A percentile compares a stretch with the other conserved stretches of the same genome.
Conservation (phyloP, 2,797 vertebrate genomes). For the Anabas testudineus region DNA sequence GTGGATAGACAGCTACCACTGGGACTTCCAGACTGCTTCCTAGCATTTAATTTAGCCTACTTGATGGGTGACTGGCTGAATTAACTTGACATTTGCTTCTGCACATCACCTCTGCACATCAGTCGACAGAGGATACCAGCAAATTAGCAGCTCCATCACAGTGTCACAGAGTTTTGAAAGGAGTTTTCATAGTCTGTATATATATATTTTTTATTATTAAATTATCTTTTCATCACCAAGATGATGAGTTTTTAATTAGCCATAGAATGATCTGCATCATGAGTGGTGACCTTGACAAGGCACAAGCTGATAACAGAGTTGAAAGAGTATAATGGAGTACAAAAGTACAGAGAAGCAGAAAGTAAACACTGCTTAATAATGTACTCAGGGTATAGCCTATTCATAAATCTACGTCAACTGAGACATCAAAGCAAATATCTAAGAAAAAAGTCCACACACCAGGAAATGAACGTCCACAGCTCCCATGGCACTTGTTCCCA, state of each 20-base stretch:
- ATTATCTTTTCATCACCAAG: constrained; percentile 62
- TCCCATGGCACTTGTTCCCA: constrained; percentile 58
- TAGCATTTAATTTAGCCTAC: constrained; percentile 72
- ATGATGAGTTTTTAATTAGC: constrained; percentile 77
- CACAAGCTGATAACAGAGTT: constrained; percentile 49
- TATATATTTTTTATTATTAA: constrained; percentile 31
- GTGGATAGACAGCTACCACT: constrained; percentile 66
- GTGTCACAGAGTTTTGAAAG: constrained; percentile 47
- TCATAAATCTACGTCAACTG: constrained; percentile 61
- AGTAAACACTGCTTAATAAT: constrained; percentile 70
- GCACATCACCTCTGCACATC: constrained; percentile 50
- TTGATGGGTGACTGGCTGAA: constrained; percentile 68
- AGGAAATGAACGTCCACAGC: constrained; percentile 52
- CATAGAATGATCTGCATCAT: constrained; percentile 57
- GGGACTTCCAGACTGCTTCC: constrained; percentile 64
- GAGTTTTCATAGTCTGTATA: constrained; percentile 43
- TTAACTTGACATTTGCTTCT: constrained; percentile 73
- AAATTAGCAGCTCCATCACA: constrained; percentile 56
- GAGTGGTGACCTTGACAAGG: constrained; percentile 68
- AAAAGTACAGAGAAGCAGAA: constrained; percentile 31
- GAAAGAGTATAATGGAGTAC: constrained; percentile 23
- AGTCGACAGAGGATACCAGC: constrained; percentile 44
- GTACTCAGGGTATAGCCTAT: constrained; percentile 41
- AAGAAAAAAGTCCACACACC: constrained; percentile 52
- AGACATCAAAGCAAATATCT: constrained; percentile 74